Base-by-base conservation (phyloP, 2,888 invertebrate species). In the Coelopa pilipes region DNA sequence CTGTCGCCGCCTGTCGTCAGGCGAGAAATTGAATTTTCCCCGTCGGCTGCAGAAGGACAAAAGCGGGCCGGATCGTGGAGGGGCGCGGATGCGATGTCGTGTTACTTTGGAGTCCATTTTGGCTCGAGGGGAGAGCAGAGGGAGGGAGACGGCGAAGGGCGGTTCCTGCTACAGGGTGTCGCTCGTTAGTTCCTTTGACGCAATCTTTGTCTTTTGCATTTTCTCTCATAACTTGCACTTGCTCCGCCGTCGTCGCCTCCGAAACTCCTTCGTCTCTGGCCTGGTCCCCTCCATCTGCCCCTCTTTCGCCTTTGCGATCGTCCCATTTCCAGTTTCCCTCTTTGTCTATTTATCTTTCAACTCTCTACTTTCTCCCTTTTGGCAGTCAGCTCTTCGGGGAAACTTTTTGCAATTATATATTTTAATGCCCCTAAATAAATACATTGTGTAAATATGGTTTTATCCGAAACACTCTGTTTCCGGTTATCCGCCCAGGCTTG, bases 1-100 rank as follows among this genome's bases (percentile, higher is more conserved):
- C 53, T 67, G 21, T 46, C 17, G 66, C 21, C 49, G 66, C 24
- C 67, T 50, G 67, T 67, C 45, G 50, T 34, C 67, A 55, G 50
- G 67, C 67, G 67, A 53, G 50, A 67, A 67, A 67, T 67, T 67
- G 34, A 67, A 67, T 67, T 67, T 67, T 53, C 49, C 67, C 53
- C n/a, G 53, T 9, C 15, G n/a, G 67, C 67, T 67, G 67, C 50
- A 67, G 53, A 66, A 66, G 66, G 15, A 49, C 19, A 49, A 66
- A 60, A 4, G 60, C n/a, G 24, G 24, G 34, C 3, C 53, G n/a
- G 34, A 34, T 34, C 34, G 9, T 17, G 53, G 2, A 53, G 53
- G n/a, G 17, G 53, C 3, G 57, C 17, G 17, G 57, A 57, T 21
- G 21, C 57, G 21, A 57, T 4, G 57, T 19, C 17, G 17, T n/a